phyloP scores from a whole-genome alignment of 35 echinoderm and acorn worm genomes.

The Nesometra sesokonis region DNA sequence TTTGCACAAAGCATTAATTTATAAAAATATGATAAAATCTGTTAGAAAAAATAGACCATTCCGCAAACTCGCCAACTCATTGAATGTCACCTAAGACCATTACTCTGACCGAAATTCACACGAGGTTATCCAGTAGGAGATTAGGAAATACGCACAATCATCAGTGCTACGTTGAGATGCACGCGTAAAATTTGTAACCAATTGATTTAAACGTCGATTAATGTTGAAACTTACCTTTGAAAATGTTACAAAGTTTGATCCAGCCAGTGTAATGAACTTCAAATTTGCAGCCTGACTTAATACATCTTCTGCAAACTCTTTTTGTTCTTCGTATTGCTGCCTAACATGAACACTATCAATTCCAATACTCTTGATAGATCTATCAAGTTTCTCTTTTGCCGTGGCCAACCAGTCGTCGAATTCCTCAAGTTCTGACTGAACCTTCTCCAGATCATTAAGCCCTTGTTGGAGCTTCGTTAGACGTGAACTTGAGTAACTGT shows the following conservation, averaged over 20 bases:
- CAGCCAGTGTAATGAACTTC: conserved; percentile 96
- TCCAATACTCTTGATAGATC: conserved; percentile 43
- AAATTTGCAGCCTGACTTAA: conserved; percentile 72
- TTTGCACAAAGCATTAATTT: too few relatives aligned
- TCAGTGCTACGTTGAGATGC: too few relatives aligned
- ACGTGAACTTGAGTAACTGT: conserved; percentile 49
- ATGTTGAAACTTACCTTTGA: conserved; percentile 86
- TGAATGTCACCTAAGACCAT: too few relatives aligned
- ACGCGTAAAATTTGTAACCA: too few relatives aligned
- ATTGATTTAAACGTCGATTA: too few relatives aligned
- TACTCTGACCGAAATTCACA: too few relatives aligned
- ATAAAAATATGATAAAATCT: too few relatives aligned
- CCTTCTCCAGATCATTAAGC: conserved; percentile 51
- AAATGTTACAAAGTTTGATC: conserved; percentile 77
- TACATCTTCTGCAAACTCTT: conserved; percentile 73
- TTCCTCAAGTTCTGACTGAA: conserved; percentile 40
- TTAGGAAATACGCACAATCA: too few relatives aligned
- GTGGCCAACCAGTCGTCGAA: conserved; percentile 62
- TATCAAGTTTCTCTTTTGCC: conserved; percentile 53
- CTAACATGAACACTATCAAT: conserved; percentile 36
- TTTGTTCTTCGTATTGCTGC: conserved; percentile 54
- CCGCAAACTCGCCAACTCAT: too few relatives aligned
- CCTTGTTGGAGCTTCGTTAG: conserved; percentile 45
- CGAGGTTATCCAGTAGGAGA: too few relatives aligned
- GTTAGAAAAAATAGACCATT: too few relatives aligned